These are phyloP conservation scores for Brachymystax lenok DNA, from an alignment of 2,797 vertebrate species.

Conservation along the genomic window DNA sequence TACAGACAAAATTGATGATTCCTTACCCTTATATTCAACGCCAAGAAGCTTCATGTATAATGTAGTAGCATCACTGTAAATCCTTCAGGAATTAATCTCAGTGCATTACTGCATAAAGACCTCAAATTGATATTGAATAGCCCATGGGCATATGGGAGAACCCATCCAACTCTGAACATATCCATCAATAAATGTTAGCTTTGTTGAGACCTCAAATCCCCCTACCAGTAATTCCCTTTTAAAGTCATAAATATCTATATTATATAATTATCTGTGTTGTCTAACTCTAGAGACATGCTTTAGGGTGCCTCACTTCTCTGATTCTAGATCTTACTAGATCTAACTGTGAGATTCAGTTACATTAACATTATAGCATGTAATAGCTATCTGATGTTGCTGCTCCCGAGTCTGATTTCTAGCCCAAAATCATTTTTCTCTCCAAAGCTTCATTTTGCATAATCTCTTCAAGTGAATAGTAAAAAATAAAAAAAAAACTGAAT, in stretches of 20 bases:
- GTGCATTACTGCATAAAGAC: not conserved
- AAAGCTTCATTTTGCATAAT: too few species aligned
- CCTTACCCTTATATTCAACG: too few species aligned
- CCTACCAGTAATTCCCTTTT: not conserved
- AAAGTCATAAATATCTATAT: not conserved
- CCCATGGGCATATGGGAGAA: not conserved
- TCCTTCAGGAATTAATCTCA: not conserved
- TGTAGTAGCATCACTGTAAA: too few species aligned
- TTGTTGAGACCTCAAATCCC: not conserved
- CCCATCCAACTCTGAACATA: not conserved
- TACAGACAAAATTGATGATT: too few species aligned
- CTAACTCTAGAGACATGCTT: not conserved
- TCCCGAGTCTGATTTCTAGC: too few species aligned
- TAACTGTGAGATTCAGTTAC: not conserved
- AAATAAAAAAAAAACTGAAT: too few species aligned
- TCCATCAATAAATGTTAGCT: not conserved
- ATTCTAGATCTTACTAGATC: not conserved
- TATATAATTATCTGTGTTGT: not conserved
- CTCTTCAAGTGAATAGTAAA: too few species aligned
- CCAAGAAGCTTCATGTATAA: too few species aligned
- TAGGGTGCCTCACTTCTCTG: not conserved
- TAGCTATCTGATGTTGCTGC: too few species aligned
- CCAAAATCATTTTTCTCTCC: too few species aligned
- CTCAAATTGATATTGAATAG: not conserved
- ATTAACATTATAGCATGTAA: too few species aligned